A percentile compares a stretch with the other conserved stretches of the same genome.
Evolutionary conservation across 2,888 invertebrate species (phyloP).

Genomic region (Eupithecia exiguata): DNA sequence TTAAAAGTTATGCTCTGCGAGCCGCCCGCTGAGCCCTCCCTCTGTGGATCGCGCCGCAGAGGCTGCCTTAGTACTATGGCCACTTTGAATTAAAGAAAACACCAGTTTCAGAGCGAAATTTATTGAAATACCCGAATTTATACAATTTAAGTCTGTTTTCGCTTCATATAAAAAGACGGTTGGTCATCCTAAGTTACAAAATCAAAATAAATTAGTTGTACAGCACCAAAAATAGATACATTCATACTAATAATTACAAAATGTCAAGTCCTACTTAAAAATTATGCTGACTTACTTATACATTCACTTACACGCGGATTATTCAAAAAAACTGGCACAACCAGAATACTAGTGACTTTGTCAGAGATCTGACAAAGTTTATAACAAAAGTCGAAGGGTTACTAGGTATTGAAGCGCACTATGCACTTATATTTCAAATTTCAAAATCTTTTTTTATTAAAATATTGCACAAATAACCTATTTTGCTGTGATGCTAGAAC

Average conservation of each 20-base stretch:
- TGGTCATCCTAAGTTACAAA: slow-evolving; percentile 69
- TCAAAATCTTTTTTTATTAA: slow-evolving; percentile 9
- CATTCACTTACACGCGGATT: slow-evolving; percentile 30
- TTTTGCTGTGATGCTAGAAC: slow-evolving; percentile 18
- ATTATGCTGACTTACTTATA: slow-evolving; percentile 50
- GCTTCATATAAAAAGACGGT: slow-evolving; percentile 71
- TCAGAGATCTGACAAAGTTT: slow-evolving; percentile 14
- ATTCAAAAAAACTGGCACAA: slow-evolving; percentile 18
- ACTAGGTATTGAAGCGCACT: background rate
- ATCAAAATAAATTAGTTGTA: slow-evolving; percentile 81
- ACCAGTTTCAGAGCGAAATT: slow-evolving; percentile 70
- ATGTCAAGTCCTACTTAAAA: slow-evolving; percentile 61
- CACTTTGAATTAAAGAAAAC: slow-evolving; percentile 59
- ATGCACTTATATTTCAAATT: background rate
- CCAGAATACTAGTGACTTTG: slow-evolving; percentile 25
- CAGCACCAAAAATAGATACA: slow-evolving; percentile 82
- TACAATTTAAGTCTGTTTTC: slow-evolving; percentile 75
- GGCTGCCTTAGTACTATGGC: background rate
- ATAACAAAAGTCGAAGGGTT: background rate
- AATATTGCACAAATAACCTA: slow-evolving; percentile 22
- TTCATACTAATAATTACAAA: slow-evolving; percentile 63
- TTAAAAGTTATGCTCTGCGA: no score
- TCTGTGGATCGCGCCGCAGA: no score
- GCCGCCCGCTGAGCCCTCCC: no score
- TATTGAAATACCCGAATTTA: slow-evolving; percentile 79